Evolutionary conservation across 2,888 invertebrate genomes (phyloP).

Genomic region (Horisme vitalbata): DNA sequence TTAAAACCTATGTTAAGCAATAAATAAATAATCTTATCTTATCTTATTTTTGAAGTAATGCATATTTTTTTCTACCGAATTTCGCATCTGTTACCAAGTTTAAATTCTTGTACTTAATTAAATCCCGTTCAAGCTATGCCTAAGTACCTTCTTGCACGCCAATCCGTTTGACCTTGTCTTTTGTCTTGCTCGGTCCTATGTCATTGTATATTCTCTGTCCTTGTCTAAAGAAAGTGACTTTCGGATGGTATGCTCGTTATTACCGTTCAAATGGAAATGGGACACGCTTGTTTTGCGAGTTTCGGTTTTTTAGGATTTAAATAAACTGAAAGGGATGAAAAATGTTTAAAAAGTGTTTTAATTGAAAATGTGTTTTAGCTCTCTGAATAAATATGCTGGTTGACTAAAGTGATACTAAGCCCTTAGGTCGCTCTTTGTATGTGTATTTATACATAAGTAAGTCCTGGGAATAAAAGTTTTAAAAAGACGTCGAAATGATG

Average conservation of each 20-base stretch:
- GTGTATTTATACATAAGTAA: too few relatives aligned
- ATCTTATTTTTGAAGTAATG: too few relatives aligned
- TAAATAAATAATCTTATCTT: too few relatives aligned
- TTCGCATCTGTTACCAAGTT: slow-evolving; percentile 12
- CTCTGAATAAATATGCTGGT: too few relatives aligned
- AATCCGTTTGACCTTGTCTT: slow-evolving; percentile 42
- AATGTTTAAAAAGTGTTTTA: slow-evolving; percentile 14
- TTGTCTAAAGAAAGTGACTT: slow-evolving; percentile 38
- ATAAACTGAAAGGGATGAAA: slow-evolving; percentile 23
- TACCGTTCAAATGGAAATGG: slow-evolving; percentile 45
- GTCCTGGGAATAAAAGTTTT: too few relatives aligned
- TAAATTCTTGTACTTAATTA: slow-evolving; percentile 45
- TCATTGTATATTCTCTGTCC: slow-evolving; percentile 26
- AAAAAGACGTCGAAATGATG: too few relatives aligned
- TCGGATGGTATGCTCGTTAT: slow-evolving; percentile 48
- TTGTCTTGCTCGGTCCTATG: slow-evolving; percentile 26
- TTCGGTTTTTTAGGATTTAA: slow-evolving; percentile 27
- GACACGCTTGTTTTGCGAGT: slow-evolving; percentile 45
- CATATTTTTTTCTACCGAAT: background rate
- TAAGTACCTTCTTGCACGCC: slow-evolving; percentile 46
- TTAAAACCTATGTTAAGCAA: too few relatives aligned
- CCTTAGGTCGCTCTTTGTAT: too few relatives aligned
- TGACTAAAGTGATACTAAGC: too few relatives aligned
- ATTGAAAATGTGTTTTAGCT: slow-evolving; percentile 5
- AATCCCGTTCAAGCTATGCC: slow-evolving; percentile 38